Evolutionary conservation across 37 sponge, comb jelly and placozoan species (phyloP).

Genomic region (Axinella damicornis): DNA sequence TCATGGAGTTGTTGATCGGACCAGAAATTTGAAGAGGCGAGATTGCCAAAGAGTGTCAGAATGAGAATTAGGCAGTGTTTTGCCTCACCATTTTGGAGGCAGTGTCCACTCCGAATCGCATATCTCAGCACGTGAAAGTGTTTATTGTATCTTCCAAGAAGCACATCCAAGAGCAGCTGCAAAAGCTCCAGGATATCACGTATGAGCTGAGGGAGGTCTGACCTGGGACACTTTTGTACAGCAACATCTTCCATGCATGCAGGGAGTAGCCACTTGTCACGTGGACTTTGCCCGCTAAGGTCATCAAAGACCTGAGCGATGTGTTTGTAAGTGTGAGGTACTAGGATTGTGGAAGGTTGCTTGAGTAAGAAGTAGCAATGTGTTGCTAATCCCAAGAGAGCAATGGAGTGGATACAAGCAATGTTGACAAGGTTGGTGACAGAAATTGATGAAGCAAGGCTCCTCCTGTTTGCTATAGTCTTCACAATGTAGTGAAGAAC

Average conservation of each 20-base stretch:
- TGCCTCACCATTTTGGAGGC: conserved; percentile 13
- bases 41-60: not conserved
- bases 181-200: not conserved
- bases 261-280: not conserved
- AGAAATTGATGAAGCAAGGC: conserved; percentile 19
- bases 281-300: not conserved
- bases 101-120: not conserved
- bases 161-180: not conserved
- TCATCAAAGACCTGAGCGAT: conserved; percentile 49
- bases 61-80: conserved; percentile 3
- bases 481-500: conserved; percentile 10
- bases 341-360: not conserved
- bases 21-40: not conserved
- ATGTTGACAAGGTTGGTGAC: conserved; percentile 30
- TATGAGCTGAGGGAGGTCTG: not conserved
- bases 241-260: conserved; percentile 8
- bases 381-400: conserved; percentile 1
- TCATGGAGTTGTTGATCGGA: too few relatives aligned
- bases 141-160: conserved; percentile 12
- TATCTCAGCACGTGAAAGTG: conserved; percentile 42
- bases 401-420: conserved; percentile 8
- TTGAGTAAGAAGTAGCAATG: not conserved
- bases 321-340: conserved; percentile 25
- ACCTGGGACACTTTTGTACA: not conserved
- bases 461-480: conserved; percentile 1